phyloP scores from a whole-genome alignment of 2,113 vertebrate species.

The Telmatochromis sp. region DNA sequence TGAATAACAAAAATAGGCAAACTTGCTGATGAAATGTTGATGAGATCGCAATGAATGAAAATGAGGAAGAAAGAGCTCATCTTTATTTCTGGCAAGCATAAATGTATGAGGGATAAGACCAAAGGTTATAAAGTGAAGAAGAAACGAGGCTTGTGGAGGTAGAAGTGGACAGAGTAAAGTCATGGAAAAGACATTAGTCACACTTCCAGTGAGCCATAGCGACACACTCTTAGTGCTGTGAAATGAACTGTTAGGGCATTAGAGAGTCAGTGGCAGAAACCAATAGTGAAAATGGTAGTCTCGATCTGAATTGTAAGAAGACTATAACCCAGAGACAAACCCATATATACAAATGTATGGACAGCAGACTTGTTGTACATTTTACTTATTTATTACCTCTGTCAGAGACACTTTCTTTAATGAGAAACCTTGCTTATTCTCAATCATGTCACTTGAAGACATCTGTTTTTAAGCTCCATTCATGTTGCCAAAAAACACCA shows the following conservation, averaged over 20 bases:
- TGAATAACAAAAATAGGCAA: not conserved
- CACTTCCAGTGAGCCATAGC: slow-evolving; percentile 12
- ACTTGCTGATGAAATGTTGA: not conserved
- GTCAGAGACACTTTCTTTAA: not conserved
- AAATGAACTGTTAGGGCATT: not conserved
- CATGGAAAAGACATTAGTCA: slow-evolving; percentile 32
- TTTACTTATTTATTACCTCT: not conserved
- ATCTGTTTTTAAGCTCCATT: not conserved
- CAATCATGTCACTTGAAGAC: not conserved
- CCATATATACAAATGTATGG: not conserved
- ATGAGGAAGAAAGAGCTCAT: not conserved
- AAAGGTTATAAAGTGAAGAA: not conserved
- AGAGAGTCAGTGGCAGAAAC: not conserved
- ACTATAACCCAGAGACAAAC: not conserved
- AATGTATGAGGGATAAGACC: not conserved
- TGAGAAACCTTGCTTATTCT: not conserved
- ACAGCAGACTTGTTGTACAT: not conserved
- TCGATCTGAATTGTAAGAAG: not conserved
- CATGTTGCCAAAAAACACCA: not conserved
- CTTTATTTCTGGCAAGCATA: not conserved
- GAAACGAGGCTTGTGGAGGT: not conserved
- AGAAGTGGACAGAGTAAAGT: not conserved
- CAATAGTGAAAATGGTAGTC: not conserved
- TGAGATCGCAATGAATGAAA: not conserved
- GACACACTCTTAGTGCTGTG: slow-evolving; percentile 23